phyloP scores from a whole-genome alignment of 23 tunicate species.

The Corella eumyota region DNA sequence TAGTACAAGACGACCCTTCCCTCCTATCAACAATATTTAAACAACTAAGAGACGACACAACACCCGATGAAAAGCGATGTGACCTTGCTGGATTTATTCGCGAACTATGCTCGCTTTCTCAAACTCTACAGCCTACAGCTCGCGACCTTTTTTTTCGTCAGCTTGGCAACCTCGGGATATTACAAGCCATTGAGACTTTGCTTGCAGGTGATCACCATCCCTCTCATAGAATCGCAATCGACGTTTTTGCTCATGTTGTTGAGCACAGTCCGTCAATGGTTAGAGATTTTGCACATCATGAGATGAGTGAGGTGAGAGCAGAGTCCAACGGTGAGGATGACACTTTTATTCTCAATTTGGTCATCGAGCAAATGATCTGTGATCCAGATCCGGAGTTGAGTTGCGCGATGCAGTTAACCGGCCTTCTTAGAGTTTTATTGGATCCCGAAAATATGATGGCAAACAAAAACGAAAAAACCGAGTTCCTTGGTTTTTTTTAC shows the following conservation, averaged over 20 bases:
- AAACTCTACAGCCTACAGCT: conserved; percentile 60
- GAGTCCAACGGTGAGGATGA: conserved; percentile 50
- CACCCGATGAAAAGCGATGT: conserved; percentile 18
- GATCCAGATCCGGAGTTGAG: conserved; percentile 94
- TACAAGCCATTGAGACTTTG: conserved; percentile 53
- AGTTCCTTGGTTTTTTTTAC: conserved; percentile 84
- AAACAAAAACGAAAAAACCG: conserved; percentile 86
- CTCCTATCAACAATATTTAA: conserved; percentile 51
- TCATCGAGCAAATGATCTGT: conserved; percentile 89
- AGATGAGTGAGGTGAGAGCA: conserved; percentile 17
- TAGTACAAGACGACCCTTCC: conserved; percentile 52
- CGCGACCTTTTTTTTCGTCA: conserved; percentile 65
- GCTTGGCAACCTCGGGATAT: conserved; percentile 52
- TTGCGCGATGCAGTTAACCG: conserved; percentile 74
- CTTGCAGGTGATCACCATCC: conserved; percentile 47
- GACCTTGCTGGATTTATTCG: conserved; percentile 86
- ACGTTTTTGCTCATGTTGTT: conserved; percentile 77
- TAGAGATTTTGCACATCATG: conserved; percentile 70
- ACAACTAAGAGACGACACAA: conserved; percentile 52
- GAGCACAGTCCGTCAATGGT: conserved; percentile 96
- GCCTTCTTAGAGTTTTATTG: conserved; percentile 52
- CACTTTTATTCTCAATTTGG: conserved; percentile 53
- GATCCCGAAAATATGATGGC: conserved; percentile 98
- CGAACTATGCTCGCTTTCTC: conserved; percentile 71
- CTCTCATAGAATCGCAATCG: conserved; percentile 61